Conservation (phyloP, 2,888 invertebrate genomes). For the Plebejus melissa region DNA sequence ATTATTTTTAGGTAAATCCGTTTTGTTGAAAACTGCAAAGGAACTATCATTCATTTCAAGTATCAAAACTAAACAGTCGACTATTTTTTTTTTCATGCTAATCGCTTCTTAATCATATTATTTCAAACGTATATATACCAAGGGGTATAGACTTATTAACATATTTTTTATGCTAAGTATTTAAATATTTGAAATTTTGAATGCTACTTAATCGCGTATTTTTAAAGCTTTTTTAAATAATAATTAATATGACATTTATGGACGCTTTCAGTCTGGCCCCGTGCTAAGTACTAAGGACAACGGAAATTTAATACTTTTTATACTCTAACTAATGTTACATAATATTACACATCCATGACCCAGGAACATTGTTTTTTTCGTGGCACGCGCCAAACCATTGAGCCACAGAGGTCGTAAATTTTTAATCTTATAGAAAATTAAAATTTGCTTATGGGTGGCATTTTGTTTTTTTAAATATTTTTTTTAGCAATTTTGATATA, state of each 20-base stretch:
- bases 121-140: too few species aligned
- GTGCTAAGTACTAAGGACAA: neutral
- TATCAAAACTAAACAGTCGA: neutral
- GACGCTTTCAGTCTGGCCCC: neutral
- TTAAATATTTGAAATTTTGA: neutral
- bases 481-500: too few species aligned
- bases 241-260: neutral
- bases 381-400: too few species aligned
- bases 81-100: neutral
- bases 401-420: too few species aligned
- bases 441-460: too few species aligned
- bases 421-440: too few species aligned
- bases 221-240: neutral
- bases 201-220: neutral
- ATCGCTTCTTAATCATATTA: too few species aligned
- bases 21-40: slow-evolving; percentile 31
- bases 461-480: too few species aligned
- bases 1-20: neutral
- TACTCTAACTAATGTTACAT: neutral
- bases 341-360: too few species aligned
- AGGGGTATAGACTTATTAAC: slow-evolving; percentile 31
- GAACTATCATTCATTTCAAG: neutral
- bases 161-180: neutral
- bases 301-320: neutral
- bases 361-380: too few species aligned